A percentile compares a stretch with the other conserved stretches of the same genome.
phyloP scores from a whole-genome alignment of 2,797 vertebrate genomes.

The Crenuchus spilurus region DNA sequence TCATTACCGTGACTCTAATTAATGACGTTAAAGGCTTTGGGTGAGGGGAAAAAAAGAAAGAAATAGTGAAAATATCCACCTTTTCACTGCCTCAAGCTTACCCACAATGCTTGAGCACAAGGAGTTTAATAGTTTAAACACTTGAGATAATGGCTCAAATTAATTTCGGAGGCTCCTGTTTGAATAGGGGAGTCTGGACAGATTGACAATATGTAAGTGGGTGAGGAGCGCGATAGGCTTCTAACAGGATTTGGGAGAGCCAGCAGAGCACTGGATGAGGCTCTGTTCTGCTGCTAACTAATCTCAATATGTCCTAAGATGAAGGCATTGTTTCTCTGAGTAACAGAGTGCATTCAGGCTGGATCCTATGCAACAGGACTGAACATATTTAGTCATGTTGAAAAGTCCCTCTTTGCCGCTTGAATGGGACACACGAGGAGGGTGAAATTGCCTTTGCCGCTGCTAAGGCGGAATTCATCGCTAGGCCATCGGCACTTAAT shows the following conservation, averaged over 20 bases:
- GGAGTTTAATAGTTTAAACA: slow-evolving; percentile 70
- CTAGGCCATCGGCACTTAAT: slow-evolving; percentile 80
- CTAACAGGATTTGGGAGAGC: slow-evolving; percentile 78
- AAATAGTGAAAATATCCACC: slow-evolving; percentile 53
- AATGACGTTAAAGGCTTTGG: slow-evolving; percentile 54
- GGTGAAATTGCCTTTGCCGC: slow-evolving; percentile 80
- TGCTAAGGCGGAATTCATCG: slow-evolving; percentile 78
- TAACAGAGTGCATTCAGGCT: slow-evolving; percentile 67
- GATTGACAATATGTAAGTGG: slow-evolving; percentile 68
- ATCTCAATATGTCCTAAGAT: slow-evolving; percentile 47
- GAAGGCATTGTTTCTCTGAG: slow-evolving; percentile 66
- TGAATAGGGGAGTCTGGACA: slow-evolving; percentile 65
- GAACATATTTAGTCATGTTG: slow-evolving; percentile 79
- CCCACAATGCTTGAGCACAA: slow-evolving; percentile 51
- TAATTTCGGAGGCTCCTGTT: slow-evolving; percentile 77
- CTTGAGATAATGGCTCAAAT: slow-evolving; percentile 79
- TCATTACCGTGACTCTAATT: slow-evolving; percentile 65
- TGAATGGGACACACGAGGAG: slow-evolving; percentile 77
- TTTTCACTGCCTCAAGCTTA: slow-evolving; percentile 50
- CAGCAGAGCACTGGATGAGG: slow-evolving; percentile 58
- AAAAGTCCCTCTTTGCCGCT: slow-evolving; percentile 80
- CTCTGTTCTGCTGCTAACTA: slow-evolving; percentile 47
- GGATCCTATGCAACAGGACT: slow-evolving; percentile 66
- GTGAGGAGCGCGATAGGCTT: slow-evolving; percentile 64
- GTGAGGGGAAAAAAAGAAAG: slow-evolving; percentile 21